Conservation (phyloP, 2,797 vertebrate genomes). For the Eulemur albifrons region DNA sequence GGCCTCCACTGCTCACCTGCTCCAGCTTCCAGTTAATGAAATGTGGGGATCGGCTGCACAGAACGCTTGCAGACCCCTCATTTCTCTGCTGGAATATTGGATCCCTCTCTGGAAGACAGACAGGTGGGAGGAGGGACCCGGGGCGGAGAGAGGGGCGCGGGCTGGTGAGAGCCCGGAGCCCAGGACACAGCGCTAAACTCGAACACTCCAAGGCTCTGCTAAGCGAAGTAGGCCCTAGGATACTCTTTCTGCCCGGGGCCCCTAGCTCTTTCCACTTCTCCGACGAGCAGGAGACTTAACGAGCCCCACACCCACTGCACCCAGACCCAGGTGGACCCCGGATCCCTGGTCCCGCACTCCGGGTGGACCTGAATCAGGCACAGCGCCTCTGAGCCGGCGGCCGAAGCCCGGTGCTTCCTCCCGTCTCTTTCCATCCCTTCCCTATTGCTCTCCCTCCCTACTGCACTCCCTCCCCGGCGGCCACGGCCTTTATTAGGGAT, state of each 20-base stretch:
- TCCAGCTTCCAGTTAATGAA: conserved; percentile 65
- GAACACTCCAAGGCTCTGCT: not conserved
- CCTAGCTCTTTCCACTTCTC: not conserved
- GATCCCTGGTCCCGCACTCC: not conserved
- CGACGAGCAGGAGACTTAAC: not conserved
- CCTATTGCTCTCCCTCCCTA: conserved; percentile 68
- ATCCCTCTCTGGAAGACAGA: conserved; percentile 12
- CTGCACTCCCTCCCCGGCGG: conserved; percentile 79
- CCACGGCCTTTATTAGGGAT: conserved; percentile 87
- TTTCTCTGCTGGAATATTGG: conserved; percentile 34
- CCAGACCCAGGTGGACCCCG: not conserved
- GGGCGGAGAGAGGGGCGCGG: not conserved
- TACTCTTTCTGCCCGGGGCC: not conserved
- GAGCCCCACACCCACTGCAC: not conserved
- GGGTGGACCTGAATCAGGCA: not conserved
- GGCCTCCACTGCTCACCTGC: not conserved
- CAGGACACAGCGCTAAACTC: not conserved
- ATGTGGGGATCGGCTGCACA: conserved; percentile 31
- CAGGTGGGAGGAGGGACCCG: conserved; percentile 18
- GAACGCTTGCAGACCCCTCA: conserved; percentile 66
- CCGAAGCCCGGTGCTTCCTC: conserved; percentile 27
- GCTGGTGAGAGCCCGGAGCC: not conserved
- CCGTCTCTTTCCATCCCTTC: conserved; percentile 63
- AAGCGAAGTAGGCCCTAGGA: not conserved
- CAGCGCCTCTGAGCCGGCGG: not conserved